Percentiles rank a stretch among this genome's conserved stretches.
Evolutionary conservation across 2,113 vertebrate genomes (phyloP).

Genomic region (Oncorhynchus kisutch): DNA sequence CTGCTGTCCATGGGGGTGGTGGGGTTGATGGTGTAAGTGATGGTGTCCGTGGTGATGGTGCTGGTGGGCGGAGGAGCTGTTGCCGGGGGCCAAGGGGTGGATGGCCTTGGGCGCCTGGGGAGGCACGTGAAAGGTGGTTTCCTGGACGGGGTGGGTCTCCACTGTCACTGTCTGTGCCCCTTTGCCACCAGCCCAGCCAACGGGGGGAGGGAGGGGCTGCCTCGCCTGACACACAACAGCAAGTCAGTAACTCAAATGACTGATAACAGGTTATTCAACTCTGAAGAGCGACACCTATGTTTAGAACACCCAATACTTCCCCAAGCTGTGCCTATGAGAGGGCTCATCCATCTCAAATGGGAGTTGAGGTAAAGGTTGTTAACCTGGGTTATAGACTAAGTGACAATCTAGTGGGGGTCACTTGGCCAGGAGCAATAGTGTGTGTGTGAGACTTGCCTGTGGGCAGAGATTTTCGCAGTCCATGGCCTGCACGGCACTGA

Average conservation of each 20-base stretch:
- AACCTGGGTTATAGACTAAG: no score
- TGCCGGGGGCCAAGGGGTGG: constrained; percentile 63
- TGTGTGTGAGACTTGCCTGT: constrained; percentile 71
- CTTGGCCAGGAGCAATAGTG: neutral
- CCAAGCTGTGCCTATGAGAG: no score
- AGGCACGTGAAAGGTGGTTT: constrained; percentile 88
- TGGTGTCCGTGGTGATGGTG: constrained; percentile 58
- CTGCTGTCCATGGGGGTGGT: constrained; percentile 82
- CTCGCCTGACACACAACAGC: constrained; percentile 69
- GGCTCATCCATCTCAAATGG: no score
- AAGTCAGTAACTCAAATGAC: no score
- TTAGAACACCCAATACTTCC: no score
- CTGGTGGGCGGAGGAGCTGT: constrained; percentile 27
- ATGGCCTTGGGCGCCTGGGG: constrained; percentile 85
- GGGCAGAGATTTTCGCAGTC: constrained; percentile 87
- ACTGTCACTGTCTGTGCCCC: constrained; percentile 82
- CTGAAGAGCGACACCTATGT: no score
- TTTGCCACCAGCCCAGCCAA: constrained; percentile 85
- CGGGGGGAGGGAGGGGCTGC: constrained; percentile 82
- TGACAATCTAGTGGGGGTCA: neutral
- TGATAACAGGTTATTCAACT: no score
- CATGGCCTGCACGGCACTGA: constrained; percentile 84
- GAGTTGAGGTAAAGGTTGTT: no score
- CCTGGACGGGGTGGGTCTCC: constrained; percentile 89
- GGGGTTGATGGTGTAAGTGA: constrained; percentile 71